Base-by-base conservation (phyloP, 2,888 invertebrate species). In the Sphaerophoria rueppellii region DNA sequence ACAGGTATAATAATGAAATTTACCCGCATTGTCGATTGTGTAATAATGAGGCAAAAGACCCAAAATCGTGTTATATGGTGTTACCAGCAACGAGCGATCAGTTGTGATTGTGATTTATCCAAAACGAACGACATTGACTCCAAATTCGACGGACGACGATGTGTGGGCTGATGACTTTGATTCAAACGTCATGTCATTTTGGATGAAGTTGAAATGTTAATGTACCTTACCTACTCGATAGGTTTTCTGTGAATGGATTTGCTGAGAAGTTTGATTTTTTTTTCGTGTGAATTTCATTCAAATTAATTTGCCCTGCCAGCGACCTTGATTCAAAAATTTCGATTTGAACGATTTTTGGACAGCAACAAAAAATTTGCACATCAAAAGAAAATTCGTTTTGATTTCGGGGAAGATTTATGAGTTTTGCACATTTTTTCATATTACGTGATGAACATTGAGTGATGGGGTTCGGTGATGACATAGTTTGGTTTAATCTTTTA, bases 101-200 rank as follows among this genome's bases (percentile, higher is more conserved):
- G 32, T 14, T 5, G 4, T 37, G 76, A 24, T 24, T 82, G 83
- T 83, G 71, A 75, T 71, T 76, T 83, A 80, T 83, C 75, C 50
- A 57, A 72, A 75, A 63, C 79, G 75, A 65, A 69, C 61, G 83
- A 37, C 75, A 80, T 83, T 83, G 83, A 83, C 75, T 80, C 50
- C 6, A 61, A 76, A 80, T 1, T 2, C 6, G 75, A 83, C 83
- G 83, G 67, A 76, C 75, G 40, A 40, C 6, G 75, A 83, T 79
- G 83, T 83, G 83, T 83, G 83, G 80, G 75, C 74, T 71, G 57
- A 74, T 73, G 58, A 54, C 57, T 60, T 75, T 57, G 71, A 83
- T 61, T 80, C 75, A 76, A 83, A 80, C 69, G 57, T 72, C 83
- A 83, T 50, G 65, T 43, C 40, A 60, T 16, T 35, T 80, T 65